A percentile compares a stretch with the other conserved stretches of the same genome.
Conservation (phyloP, 2,113 vertebrate genomes). For the Indicator maculatus region DNA sequence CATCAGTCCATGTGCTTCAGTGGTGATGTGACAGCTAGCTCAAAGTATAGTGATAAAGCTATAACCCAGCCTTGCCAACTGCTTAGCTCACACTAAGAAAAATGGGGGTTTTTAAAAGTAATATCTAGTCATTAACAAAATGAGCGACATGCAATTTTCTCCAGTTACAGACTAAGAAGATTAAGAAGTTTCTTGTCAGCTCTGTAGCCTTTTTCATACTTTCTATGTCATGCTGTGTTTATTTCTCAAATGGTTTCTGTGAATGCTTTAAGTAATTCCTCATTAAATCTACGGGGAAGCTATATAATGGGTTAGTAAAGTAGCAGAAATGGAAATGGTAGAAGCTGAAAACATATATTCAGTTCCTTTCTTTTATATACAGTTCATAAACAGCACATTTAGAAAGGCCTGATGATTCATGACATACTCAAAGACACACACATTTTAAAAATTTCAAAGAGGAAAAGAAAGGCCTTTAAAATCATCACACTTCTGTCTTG, state of each 20-base stretch:
- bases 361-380: conserved; percentile 19
- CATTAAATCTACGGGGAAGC: conserved; percentile 78
- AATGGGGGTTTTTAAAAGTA: too few relatives aligned
- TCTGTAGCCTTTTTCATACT: not conserved
- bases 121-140: not conserved
- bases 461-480: conserved; percentile 10
- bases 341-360: conserved; percentile 48
- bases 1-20: not conserved
- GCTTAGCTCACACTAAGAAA: not conserved
- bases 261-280: conserved; percentile 75
- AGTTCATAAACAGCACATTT: conserved; percentile 56
- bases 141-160: not conserved
- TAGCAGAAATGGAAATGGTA: conserved; percentile 67
- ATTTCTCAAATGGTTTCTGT: conserved; percentile 15
- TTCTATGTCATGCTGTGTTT: not conserved
- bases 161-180: not conserved
- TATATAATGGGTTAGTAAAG: conserved; percentile 73
- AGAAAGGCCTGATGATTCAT: conserved; percentile 1
- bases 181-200: not conserved
- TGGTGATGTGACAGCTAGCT: not conserved
- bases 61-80: not conserved
- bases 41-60: not conserved
- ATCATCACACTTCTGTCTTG: not conserved
- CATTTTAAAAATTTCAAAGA: conserved; percentile 39
- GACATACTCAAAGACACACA: conserved; percentile 9